Evolutionary conservation across 2,113 vertebrate genomes (phyloP), one percentile per base, ranked within the genome.

Genomic region (Sphaerodactylus townsendi): DNA sequence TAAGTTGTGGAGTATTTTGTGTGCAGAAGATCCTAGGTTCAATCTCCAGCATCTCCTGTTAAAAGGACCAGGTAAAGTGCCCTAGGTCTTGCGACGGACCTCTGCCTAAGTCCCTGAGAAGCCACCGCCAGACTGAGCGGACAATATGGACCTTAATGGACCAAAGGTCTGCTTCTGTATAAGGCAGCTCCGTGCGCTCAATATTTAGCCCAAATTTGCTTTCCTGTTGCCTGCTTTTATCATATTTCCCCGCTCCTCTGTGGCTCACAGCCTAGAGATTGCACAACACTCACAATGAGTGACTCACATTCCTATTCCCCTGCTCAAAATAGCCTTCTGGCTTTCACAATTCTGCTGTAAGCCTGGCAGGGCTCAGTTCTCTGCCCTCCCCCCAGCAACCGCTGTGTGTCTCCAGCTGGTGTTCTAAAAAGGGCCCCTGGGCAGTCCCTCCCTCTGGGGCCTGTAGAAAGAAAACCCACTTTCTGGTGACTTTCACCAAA

Each of bases 301-400:
- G 91, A 86, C 69, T 84, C 72, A 0, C 48, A 6, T 90, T 88
- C 86, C 56, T 75, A 76, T 89, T n/a, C 68, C 35, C 2, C 8
- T 0, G 5, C 89, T 85, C 74, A 75, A 88, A 92, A 90, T 41
- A 85, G 82, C 48, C 4, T 56, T 0, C 37, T 77, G n/a, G 39
- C 85, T 92, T 90, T 90, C 86, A 76, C 91, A 94, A 79, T 69
- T 30, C 0, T 53, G 79, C 35, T 69, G 82, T 0, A n/a, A 2
- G 84, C 77, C 82, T 81, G 35, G 85, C 68, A 77, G 37, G 19
- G 17, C 1, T 39, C 19, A 15, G 85, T n/a, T 17, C 82, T 80
- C 66, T 28, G 0, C 2, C 70, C 70, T 3, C 0, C 81, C 87
- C 1, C 0, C 86, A 41, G 65, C 82, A 65, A 33, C 37, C 21